These are phyloP conservation scores for Catalaphyllia jardinei DNA, from an alignment of 64 coral and sea anemone genomes.

Conservation along the genomic window DNA sequence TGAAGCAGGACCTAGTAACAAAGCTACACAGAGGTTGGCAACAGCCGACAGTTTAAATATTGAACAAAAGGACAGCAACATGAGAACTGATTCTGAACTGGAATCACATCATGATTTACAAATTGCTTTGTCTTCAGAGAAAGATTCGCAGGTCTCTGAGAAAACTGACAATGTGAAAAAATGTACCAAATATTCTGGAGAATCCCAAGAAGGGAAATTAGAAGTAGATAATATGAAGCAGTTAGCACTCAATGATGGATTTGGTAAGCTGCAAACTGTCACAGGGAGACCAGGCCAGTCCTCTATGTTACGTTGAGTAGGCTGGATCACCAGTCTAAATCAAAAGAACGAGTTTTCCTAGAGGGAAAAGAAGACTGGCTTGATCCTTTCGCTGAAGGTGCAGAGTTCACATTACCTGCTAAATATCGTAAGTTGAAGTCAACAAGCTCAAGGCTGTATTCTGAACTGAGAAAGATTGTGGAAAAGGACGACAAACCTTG, in stretches of 20 bases:
- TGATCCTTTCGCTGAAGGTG: constrained; percentile 21
- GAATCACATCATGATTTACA: not conserved
- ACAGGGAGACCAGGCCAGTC: not conserved
- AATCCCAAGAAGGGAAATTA: not conserved
- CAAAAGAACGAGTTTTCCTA: not conserved
- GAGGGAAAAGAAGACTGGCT: not conserved
- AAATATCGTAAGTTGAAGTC: constrained; percentile 36
- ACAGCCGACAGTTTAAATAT: not conserved
- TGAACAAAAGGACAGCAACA: not conserved
- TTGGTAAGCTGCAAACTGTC: not conserved
- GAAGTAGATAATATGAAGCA: not conserved
- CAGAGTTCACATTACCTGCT: constrained; percentile 2
- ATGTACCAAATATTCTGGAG: not conserved
- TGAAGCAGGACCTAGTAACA: not conserved
- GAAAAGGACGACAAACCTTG: not conserved
- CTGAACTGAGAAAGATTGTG: not conserved
- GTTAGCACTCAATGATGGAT: not conserved
- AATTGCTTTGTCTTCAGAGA: not conserved
- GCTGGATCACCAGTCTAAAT: no score
- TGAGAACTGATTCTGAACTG: not conserved
- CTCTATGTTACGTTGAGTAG: not conserved
- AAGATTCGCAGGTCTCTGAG: not conserved
- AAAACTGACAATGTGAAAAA: not conserved
- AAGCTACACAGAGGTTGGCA: not conserved
- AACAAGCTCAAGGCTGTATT: constrained; percentile 7